phyloP scores from a whole-genome alignment of 2,797 vertebrate species.

The Lophius americanus region DNA sequence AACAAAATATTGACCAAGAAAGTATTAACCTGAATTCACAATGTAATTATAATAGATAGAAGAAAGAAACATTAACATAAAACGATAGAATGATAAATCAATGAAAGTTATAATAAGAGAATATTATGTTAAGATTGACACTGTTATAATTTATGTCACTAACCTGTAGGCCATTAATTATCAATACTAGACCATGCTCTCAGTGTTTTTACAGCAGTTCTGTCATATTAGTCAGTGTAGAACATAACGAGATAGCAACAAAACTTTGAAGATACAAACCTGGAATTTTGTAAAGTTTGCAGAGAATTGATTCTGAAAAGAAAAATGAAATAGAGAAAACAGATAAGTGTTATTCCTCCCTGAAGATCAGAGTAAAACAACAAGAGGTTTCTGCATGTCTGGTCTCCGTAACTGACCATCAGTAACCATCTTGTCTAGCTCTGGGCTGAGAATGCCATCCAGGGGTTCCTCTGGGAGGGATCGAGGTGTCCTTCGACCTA shows the following conservation, averaged over 20 bases:
- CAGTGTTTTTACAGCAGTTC: background rate
- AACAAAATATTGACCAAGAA: background rate
- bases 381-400: background rate
- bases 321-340: conserved; percentile 23
- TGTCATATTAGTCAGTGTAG: background rate
- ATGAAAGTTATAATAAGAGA: background rate
- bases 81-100: background rate
- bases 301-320: conserved; percentile 95
- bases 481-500: conserved; percentile 83
- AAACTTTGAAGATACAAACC: conserved; percentile 79
- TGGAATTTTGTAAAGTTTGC: conserved; percentile 99
- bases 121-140: too few species aligned
- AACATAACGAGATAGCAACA: background rate
- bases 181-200: background rate
- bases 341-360: conserved; percentile 12
- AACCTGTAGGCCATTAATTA: background rate
- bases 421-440: conserved; percentile 98
- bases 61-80: background rate
- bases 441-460: conserved; percentile 96
- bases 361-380: background rate
- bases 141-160: background rate
- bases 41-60: too few species aligned
- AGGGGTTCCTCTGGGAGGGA: conserved; percentile 91
- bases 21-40: background rate
- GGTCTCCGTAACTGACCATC: conserved; percentile 86